phyloP scores from a whole-genome alignment of 2,113 vertebrate species.

The Tinamus guttatus region DNA sequence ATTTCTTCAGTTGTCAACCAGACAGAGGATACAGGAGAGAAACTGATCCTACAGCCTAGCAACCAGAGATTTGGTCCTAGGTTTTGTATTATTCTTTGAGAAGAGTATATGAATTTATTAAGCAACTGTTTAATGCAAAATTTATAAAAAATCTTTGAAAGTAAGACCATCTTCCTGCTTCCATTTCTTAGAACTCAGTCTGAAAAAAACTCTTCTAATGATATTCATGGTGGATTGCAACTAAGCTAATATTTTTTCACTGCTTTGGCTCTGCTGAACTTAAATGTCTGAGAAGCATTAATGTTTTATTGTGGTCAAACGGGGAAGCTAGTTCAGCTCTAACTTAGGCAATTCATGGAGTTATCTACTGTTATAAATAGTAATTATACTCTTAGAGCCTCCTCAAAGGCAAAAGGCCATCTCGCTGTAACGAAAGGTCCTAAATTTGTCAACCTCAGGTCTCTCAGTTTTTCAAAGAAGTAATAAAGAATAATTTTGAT shows the following conservation, averaged over 20 bases:
- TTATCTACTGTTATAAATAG: neutral
- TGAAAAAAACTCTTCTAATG: neutral
- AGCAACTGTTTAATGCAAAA: neutral
- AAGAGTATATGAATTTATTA: neutral
- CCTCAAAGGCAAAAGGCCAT: neutral
- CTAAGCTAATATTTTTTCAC: neutral
- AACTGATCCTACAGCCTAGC: neutral
- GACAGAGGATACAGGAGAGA: neutral
- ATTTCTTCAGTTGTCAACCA: neutral
- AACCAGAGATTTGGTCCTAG: neutral
- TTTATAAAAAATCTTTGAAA: neutral
- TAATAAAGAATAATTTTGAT: neutral
- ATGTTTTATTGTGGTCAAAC: neutral
- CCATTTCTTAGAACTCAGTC: neutral
- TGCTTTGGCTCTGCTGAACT: slow-evolving; percentile 5
- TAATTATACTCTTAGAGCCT: neutral
- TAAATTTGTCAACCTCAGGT: neutral
- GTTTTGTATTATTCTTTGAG: neutral
- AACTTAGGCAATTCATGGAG: neutral
- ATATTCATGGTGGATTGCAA: neutral
- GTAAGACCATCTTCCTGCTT: neutral
- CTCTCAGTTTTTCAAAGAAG: neutral
- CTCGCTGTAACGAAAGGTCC: neutral
- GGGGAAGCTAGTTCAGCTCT: neutral
- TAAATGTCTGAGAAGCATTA: neutral